phyloP scores from a whole-genome alignment of 2,797 vertebrate genomes.

The Podargus strigoides region DNA sequence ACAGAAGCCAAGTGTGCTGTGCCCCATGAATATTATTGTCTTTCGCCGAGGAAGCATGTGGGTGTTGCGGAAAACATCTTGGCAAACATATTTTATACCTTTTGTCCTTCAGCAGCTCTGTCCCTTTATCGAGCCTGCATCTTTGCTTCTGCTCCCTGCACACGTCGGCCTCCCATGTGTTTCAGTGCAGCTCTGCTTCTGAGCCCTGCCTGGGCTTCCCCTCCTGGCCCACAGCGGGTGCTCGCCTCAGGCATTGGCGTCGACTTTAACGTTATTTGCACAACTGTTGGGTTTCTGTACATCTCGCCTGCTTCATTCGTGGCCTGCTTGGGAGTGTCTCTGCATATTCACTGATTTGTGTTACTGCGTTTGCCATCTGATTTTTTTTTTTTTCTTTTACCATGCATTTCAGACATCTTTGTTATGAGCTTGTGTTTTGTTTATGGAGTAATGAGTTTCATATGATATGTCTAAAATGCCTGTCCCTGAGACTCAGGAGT shows the following conservation, averaged over 20 bases:
- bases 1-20: neutral
- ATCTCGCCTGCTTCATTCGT: accelerated
- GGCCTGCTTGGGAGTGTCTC: neutral
- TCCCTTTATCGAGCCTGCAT: accelerated
- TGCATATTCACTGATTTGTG: neutral
- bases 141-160: accelerated
- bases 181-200: neutral
- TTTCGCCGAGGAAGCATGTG: neutral
- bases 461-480: neutral
- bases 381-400: neutral
- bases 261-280: neutral
- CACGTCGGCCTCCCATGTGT: accelerated
- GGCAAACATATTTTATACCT: neutral
- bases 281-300: neutral
- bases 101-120: neutral
- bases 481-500: neutral
- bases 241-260: accelerated
- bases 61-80: neutral
- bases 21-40: neutral
- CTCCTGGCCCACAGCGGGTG: accelerated
- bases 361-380: neutral
- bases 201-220: neutral
- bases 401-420: neutral
- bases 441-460: neutral
- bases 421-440: neutral